phyloP scores from a whole-genome alignment of 2,888 invertebrate genomes.

The Strigamia crassipes region DNA sequence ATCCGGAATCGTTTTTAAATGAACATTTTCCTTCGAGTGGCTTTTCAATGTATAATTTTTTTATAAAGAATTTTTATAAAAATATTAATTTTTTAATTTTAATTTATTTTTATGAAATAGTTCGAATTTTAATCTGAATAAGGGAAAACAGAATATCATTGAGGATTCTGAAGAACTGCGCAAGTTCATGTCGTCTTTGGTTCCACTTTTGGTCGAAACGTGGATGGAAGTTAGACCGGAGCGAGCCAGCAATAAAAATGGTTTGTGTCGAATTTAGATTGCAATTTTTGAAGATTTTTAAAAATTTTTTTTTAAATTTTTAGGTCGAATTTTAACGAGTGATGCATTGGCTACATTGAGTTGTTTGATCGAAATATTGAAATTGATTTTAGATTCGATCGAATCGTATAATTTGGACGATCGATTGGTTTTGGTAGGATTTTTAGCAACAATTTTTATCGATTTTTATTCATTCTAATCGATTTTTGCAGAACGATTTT shows the following conservation, averaged over 20 bases:
- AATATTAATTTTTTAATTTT: background rate
- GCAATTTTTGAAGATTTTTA: background rate
- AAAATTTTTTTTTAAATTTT: background rate
- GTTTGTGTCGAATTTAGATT: background rate
- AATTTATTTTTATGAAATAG: background rate
- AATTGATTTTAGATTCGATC: background rate
- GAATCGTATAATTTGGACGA: background rate
- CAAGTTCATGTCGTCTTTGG: constrained; percentile 69
- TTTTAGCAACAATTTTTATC: background rate
- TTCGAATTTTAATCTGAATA: background rate
- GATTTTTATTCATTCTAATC: background rate
- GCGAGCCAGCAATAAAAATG: background rate
- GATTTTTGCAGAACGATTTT: background rate
- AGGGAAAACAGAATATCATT: background rate
- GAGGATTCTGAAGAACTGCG: constrained; percentile 59
- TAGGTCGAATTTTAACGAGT: background rate
- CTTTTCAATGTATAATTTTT: background rate
- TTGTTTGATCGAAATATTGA: constrained; percentile 11
- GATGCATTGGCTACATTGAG: background rate
- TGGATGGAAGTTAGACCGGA: constrained; percentile 72
- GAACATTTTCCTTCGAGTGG: constrained; percentile 19
- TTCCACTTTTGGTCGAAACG: constrained; percentile 79
- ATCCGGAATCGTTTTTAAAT: constrained; percentile 19
- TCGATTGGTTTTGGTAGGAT: background rate
- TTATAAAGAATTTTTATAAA: background rate